Evolutionary conservation across 2,888 invertebrate species (phyloP).

Genomic region (Yponomeuta evonymella): DNA sequence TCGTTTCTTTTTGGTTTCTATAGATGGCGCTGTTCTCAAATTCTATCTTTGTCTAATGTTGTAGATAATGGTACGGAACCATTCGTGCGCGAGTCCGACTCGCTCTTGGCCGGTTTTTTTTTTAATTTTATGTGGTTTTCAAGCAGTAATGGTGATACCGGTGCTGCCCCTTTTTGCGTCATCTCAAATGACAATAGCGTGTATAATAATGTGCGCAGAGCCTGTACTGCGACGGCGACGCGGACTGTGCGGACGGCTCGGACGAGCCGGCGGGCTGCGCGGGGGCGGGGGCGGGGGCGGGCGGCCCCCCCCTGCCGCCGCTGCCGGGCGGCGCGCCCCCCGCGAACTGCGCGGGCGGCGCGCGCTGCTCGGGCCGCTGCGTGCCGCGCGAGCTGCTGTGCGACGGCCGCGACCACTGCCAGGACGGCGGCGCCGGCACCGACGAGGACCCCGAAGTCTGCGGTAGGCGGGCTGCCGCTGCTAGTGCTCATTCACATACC

Average conservation of each 20-base stretch:
- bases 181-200: too few species aligned
- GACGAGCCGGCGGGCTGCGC: conserved; percentile 78
- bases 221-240: conserved; percentile 81
- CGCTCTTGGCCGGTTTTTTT: too few species aligned
- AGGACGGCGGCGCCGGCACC: conserved; percentile 72
- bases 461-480: conserved; percentile 24
- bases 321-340: conserved; percentile 36
- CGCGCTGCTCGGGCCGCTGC: conserved; percentile 41
- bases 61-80: too few species aligned
- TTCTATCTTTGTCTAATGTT: too few species aligned
- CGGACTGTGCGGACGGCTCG: conserved; percentile 81
- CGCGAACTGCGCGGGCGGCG: conserved; percentile 43
- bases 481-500: too few species aligned
- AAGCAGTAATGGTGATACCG: too few species aligned
- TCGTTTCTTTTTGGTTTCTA: too few species aligned
- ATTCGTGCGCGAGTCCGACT: too few species aligned
- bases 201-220: conserved; percentile 34
- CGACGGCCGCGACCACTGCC: conserved; percentile 83
- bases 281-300: conserved; percentile 18
- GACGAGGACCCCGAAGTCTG: conserved; percentile 79
- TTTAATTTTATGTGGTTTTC: too few species aligned
- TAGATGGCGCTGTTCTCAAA: too few species aligned
- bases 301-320: conserved; percentile 31
- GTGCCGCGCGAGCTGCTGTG: conserved; percentile 72
- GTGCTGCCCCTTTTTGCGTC: too few species aligned